Evolutionary conservation across 2,113 vertebrate species (phyloP).

Genomic region (Todiramphus chloris): DNA sequence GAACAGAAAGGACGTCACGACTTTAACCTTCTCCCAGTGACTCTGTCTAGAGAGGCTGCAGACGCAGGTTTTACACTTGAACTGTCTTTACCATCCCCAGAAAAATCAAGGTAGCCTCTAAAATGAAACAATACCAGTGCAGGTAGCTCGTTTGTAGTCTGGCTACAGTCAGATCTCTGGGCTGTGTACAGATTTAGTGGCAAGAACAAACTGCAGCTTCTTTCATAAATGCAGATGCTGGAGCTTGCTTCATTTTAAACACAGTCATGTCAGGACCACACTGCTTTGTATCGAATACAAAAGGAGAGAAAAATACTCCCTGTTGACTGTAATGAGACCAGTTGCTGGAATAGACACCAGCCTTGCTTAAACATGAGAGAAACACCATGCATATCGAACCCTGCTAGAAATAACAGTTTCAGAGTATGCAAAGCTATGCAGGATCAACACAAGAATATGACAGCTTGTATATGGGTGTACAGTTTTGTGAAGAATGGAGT

Average conservation of each 20-base stretch:
- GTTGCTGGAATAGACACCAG: not conserved
- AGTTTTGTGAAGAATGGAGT: not conserved
- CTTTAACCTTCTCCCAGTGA: not conserved
- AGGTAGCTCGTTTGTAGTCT: not conserved
- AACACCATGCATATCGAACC: not conserved
- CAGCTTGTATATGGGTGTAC: not conserved
- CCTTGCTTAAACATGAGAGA: not conserved
- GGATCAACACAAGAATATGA: not conserved
- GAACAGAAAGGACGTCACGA: not conserved
- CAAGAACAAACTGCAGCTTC: conserved; percentile 40
- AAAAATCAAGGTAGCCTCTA: not conserved
- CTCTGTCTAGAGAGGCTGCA: not conserved
- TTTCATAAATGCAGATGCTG: conserved; percentile 51
- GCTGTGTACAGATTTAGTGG: not conserved
- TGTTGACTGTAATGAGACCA: not conserved
- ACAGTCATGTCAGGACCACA: conserved; percentile 35
- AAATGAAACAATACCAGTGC: not conserved
- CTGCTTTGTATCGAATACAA: conserved; percentile 33
- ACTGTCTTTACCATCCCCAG: not conserved
- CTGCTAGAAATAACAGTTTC: not conserved
- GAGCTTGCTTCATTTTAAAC: conserved; percentile 44
- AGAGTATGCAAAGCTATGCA: not conserved
- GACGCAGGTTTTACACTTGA: not conserved
- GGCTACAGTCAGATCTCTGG: not conserved
- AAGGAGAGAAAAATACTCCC: not conserved